Evolutionary conservation across 2,113 vertebrate genomes (phyloP), one percentile per base, ranked within the genome.

Genomic region (Myotis davidii): DNA sequence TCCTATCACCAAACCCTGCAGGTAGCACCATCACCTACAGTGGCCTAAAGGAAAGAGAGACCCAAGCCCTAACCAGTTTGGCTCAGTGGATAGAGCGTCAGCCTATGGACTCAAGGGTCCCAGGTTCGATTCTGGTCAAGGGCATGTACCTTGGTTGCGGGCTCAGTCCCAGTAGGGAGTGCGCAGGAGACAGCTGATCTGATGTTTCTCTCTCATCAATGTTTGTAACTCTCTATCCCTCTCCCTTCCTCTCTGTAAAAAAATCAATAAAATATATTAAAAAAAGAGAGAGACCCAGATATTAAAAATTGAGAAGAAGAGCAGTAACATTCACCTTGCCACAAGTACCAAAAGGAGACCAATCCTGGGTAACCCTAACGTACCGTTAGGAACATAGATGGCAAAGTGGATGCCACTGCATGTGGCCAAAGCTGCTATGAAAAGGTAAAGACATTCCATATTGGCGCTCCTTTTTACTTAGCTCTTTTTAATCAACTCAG

Each of bases 401-500:
- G 56, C 39, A 78, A 84, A 34, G 34, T 5, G 45, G 76, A 37
- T 56, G 70, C 17, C 54, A 77, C 29, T 3, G 34, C 13, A 9
- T 1, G 56, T 1, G 9, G 76, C 56, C 91, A 79, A 56, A 50
- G 59, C 65, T 90, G 42, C 50, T 18, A 4, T 1, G 21, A 52
- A 45, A 94, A 95, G 88, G 73, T 54, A 17, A 86, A 72, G 72
- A 59, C 14, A 23, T 3, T 23, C 87, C 12, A 2, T 29, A 9
- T 45, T 11, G 27, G 14, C 5, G n/a, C 45, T 84, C n/a, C 42
- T 42, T 61, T 50, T 69, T 17, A 87, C 32, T 67, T 52, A 77
- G 39, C n/a, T 73, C 91, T 92, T 79, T 79, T 92, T 27, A 94
- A 82, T 64, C 27, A 13, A 64, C 61, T 64, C 56, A 45, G 45